phyloP scores from a whole-genome alignment of 1,140 invertebrate genomes.

The Drepana arcuata region DNA sequence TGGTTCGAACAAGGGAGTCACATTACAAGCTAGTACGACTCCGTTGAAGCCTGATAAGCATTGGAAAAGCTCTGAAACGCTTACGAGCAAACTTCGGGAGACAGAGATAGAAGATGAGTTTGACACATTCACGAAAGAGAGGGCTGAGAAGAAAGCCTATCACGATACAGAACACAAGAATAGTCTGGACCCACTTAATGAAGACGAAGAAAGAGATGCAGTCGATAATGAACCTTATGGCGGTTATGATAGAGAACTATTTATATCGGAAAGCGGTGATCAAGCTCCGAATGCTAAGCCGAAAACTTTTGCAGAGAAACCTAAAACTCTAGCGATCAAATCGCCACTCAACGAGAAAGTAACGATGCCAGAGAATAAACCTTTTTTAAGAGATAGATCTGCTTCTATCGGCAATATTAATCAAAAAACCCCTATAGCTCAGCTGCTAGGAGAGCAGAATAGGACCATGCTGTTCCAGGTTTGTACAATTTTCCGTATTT shows the following conservation, averaged over 20 bases:
- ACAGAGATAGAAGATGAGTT: slow-evolving; percentile 58
- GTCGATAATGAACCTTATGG: no score
- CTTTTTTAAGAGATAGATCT: slow-evolving; percentile 69
- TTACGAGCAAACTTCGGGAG: slow-evolving; percentile 15
- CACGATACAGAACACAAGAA: slow-evolving; percentile 44
- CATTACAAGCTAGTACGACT: slow-evolving; percentile 39
- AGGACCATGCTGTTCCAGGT: slow-evolving; percentile 93
- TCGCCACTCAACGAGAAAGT: slow-evolving; percentile 18
- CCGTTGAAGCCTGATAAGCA: slow-evolving; percentile 52
- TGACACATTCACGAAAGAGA: slow-evolving; percentile 55
- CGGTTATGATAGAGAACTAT: no score
- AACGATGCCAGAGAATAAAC: slow-evolving; percentile 52
- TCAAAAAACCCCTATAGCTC: slow-evolving; percentile 62
- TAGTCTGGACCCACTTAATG: slow-evolving; percentile 54
- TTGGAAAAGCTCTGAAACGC: slow-evolving; percentile 43
- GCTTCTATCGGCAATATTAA: slow-evolving; percentile 74
- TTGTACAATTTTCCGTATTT: no score
- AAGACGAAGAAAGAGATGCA: slow-evolving; percentile 61
- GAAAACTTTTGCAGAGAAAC: slow-evolving; percentile 6
- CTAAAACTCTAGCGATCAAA: background rate
- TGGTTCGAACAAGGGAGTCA: slow-evolving; percentile 15
- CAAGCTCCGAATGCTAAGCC: background rate
- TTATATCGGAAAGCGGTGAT: background rate
- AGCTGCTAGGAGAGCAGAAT: slow-evolving; percentile 81
- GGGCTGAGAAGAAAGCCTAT: slow-evolving; percentile 32